Evolutionary conservation across 2,888 invertebrate species (phyloP), one percentile per base, ranked within the genome.

Genomic region (Micropterix aruncella): DNA sequence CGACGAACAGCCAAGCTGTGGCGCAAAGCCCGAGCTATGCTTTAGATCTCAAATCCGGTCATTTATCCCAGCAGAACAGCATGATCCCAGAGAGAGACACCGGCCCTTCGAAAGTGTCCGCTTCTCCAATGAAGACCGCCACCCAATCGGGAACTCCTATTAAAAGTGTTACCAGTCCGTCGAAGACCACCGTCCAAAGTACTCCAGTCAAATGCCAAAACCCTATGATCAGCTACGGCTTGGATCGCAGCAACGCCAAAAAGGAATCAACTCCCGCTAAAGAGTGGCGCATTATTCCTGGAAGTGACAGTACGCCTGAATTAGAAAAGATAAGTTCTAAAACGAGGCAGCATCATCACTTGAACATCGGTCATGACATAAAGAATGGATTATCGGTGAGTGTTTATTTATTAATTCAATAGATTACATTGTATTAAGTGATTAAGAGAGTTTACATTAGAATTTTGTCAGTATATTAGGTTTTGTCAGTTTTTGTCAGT

Each of bases 281-380:
- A 18, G 41, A 19, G 41, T 7, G 27, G 9, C 19, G 19, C 3
- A 18, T 16, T 7, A 16, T 16, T 3, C 18, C 16, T 16, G 41
- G 41, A 7, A 16, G 17, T 18, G 38, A 38, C 17, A 38, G 38
- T 18, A 38, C 17, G 41, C 44, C 16, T n/a, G 50, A 50, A 3
- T 37, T 40, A 14, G 49, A 49, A 2, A 46, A 44, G 15, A 40
- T 42, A 2, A 48, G 48, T 7, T 57, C 59, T 48, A 60, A 62
- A 53, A 59, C 59, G 5, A 60, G 60, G 52, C 61, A 65, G 1
- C 63, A 71, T 16, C 75, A 76, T 54, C 73, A 79, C 60, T 69
- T 77, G 60, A 78, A 78, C 58, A 65, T 77, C 42, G 76, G 74
- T 52, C 71, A 76, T 16, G 78, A 79, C 51, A 78, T 79, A 54